These are phyloP conservation scores for Enteromius mattozi DNA, from an alignment of 2,797 vertebrate genomes.

Conservation along the genomic window DNA sequence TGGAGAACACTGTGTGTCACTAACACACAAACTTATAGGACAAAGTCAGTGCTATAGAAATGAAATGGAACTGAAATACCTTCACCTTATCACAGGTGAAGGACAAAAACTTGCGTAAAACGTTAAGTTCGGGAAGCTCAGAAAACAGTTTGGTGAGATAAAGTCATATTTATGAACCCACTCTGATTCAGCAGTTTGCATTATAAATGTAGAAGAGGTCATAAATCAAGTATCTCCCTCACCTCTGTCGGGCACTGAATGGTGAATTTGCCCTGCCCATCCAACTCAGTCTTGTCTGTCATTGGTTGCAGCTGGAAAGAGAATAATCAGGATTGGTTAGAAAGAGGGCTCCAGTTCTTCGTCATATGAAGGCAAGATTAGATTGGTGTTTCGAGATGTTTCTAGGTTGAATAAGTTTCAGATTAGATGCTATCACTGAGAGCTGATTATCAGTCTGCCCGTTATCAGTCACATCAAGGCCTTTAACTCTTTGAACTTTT, in stretches of 20 bases:
- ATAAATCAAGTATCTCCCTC: constrained; percentile 48
- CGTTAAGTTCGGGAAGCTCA: background rate
- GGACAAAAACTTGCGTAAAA: constrained; percentile 9
- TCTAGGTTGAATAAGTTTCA: constrained; percentile 26
- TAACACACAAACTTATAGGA: background rate
- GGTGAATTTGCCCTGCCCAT: constrained; percentile 34
- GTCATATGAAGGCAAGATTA: constrained; percentile 17
- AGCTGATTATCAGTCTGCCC: constrained; percentile 5
- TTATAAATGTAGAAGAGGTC: background rate
- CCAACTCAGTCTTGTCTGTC: constrained; percentile 50
- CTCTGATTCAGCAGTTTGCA: background rate
- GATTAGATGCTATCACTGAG: constrained; percentile 10
- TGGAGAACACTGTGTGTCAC: background rate
- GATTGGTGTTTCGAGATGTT: background rate
- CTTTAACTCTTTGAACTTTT: background rate
- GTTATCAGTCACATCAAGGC: background rate
- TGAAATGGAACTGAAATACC: background rate
- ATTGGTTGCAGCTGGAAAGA: constrained; percentile 72
- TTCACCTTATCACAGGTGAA: constrained; percentile 15
- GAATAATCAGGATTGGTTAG: constrained; percentile 45
- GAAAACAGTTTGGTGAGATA: background rate
- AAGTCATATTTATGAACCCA: background rate
- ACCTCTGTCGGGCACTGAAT: constrained; percentile 74
- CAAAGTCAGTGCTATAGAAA: background rate
- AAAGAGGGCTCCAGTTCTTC: background rate